These are phyloP conservation scores for Sapayoa aenigma DNA, from an alignment of 2,113 vertebrate genomes.

Conservation along the genomic window DNA sequence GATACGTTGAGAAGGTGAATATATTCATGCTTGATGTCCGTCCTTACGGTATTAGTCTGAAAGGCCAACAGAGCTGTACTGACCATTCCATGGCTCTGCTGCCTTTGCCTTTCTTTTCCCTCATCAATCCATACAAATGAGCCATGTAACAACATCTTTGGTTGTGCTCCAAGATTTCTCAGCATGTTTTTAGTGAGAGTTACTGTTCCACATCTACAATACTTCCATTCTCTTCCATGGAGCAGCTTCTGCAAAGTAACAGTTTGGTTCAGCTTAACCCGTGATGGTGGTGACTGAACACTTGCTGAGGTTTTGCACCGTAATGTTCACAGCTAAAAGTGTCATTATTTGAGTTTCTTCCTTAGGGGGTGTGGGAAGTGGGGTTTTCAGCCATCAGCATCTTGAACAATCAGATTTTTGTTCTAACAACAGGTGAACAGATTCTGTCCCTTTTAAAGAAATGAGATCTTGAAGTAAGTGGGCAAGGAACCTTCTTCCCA, in stretches of 20 bases:
- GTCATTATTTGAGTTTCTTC: not conserved
- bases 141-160: not conserved
- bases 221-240: not conserved
- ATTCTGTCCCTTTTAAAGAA: not conserved
- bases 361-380: not conserved
- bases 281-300: accelerated
- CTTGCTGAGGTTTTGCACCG: not conserved
- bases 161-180: not conserved
- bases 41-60: accelerated
- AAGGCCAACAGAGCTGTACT: not conserved
- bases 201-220: not conserved
- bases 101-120: not conserved
- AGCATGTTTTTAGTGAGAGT: not conserved
- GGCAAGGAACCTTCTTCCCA: not conserved
- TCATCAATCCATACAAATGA: not conserved
- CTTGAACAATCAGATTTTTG: not conserved
- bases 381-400: not conserved
- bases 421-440: not conserved
- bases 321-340: not conserved
- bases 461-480: not conserved
- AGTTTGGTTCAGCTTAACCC: not conserved
- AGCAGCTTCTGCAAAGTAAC: not conserved
- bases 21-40: not conserved
- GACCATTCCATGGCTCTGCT: not conserved
- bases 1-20: not conserved